Evolutionary conservation across 2,113 vertebrate genomes (phyloP), one percentile per base, ranked within the genome.

Genomic region (Anser brachyrhynchus): DNA sequence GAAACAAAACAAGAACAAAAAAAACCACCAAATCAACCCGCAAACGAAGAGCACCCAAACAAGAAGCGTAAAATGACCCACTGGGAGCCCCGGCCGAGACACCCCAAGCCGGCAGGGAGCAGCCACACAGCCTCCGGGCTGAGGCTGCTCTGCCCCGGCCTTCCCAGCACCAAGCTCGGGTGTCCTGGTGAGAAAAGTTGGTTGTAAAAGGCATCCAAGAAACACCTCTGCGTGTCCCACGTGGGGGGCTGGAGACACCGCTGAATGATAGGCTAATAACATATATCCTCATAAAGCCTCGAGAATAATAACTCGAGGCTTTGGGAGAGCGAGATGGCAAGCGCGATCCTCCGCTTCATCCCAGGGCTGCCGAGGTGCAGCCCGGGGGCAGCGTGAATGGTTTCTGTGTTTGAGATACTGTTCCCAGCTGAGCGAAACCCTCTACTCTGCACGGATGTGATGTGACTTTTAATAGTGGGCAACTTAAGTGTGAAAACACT

Each of bases 101-200:
- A 20, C 25, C 18, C 6, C 9, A 11, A 49, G 15, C 29, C 31
- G 6, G 49, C 51, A 5, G 15, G 26, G 6, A 69, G 20, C 8
- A 5, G 61, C 23, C 54, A n/a, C 23, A 4, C 58, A 11, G 46
- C 21, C 13, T 25, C 43, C 8, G 7, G 20, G 22, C 5, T 35
- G 52, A 3, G 29, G 44, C 71, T n/a, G 71, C 25, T 29, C 33
- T 52, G 52, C 28, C 31, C 31, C 21, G 5, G 55, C 31, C 71
- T 43, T 28, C 35, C 39, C 0, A 18, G 1, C 1, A 2, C 55
- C 13, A 0, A n/a, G 19, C 37, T 5, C 29, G 29, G 29, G 4
- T 10, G 20, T 43, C 22, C 23, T 13, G 7, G 12, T 41, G 59
- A 11, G 61, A n/a, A 78, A 65, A 43, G 39, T 58, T 2, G 11